These are phyloP conservation scores for Acronicta leporina DNA, from an alignment of 2,888 invertebrate species.

Conservation along the genomic window DNA sequence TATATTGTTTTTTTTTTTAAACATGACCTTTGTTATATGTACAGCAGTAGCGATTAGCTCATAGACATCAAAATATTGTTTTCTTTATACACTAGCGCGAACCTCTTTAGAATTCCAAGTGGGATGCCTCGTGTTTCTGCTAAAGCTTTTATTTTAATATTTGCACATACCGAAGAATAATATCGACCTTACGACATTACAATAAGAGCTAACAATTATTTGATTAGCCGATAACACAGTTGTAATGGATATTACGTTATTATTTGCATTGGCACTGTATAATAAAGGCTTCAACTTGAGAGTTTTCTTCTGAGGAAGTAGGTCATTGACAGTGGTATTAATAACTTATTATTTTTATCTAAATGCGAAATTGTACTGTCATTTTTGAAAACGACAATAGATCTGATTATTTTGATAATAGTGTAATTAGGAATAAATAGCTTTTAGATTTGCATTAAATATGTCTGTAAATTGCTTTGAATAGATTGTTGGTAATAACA, in stretches of 20 bases:
- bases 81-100: conserved; percentile 20
- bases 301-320: conserved; percentile 31
- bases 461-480: conserved; percentile 18
- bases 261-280: conserved; percentile 34
- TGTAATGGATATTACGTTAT: conserved; percentile 41
- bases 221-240: conserved; percentile 34
- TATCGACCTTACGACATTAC: conserved; percentile 24
- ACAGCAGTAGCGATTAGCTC: conserved; percentile 32
- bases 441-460: conserved; percentile 34
- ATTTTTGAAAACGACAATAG: conserved; percentile 27
- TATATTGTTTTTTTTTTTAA: conserved; percentile 11
- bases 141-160: conserved; percentile 8
- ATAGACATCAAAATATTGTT: conserved; percentile 31
- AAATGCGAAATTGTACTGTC: conserved; percentile 31
- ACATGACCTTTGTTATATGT: conserved; percentile 28
- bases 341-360: conserved; percentile 45
- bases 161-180: conserved; percentile 7
- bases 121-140: conserved; percentile 14
- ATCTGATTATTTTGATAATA: conserved; percentile 30
- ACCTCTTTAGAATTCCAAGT: conserved; percentile 36
- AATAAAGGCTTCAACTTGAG: conserved; percentile 20
- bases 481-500: conserved; percentile 10
- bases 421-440: conserved; percentile 36
- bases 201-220: conserved; percentile 32
- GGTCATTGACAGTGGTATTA: conserved; percentile 40